Base-by-base conservation (phyloP, 2,888 invertebrate genomes). In the Lepidocyrtinus sp. region DNA sequence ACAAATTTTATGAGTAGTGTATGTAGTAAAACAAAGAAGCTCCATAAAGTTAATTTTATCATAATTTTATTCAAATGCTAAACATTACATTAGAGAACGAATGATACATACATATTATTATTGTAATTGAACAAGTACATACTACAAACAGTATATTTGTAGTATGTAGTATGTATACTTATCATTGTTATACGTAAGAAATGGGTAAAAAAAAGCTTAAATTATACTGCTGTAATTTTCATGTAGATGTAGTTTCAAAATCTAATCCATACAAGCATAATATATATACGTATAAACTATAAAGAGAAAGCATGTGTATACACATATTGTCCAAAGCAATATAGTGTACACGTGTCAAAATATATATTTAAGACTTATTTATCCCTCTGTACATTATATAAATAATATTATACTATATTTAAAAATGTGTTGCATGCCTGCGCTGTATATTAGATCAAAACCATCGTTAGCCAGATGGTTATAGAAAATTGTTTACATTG, bases 161-260 rank as follows among this genome's bases (percentile, higher is more conserved):
- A 50, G 50, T 63, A 71, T 71, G 25, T 27, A 76, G 25, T 61
- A 61, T 67, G 27, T 65, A 46, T n/a, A 50, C 15, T 50, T 50
- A 50, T 50, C 5, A 36, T 1, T n/a, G n/a, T n/a, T n/a, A n/a
- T n/a, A n/a, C n/a, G n/a, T n/a, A n/a, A n/a, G n/a, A n/a, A n/a
- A n/a, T n/a, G n/a, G n/a, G n/a, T n/a, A n/a, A n/a, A n/a, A n/a
- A n/a, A n/a, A n/a, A n/a, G n/a, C n/a, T n/a, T 63, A 17, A 61
- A 36, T 7, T 12, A 24, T 73, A 78, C 50, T 68, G 69, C 73
- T 78, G 78, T 78, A 69, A 78, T 78, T 78, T 78, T 78, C 78
- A 78, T 68, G 73, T 78, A 78, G 73, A 62, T 12, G 36, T 67
- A 78, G 78, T 26, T 64, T n/a, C n/a, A 24, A 46, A 69, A 24